These are phyloP conservation scores for Oligia latruncula DNA, from an alignment of 2,888 invertebrate species.

Conservation along the genomic window DNA sequence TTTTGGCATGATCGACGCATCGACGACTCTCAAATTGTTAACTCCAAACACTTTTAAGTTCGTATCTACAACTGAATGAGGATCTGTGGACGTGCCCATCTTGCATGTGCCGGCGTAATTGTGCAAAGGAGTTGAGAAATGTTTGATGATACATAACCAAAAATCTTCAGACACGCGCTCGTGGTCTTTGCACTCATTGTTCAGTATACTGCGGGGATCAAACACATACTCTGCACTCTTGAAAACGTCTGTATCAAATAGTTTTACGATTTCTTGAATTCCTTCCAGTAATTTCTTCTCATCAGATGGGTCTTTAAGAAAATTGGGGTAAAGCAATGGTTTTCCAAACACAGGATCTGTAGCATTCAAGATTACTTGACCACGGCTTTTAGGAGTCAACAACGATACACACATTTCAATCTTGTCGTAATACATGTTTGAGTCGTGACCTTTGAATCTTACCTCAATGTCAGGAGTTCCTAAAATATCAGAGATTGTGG, in stretches of 20 bases:
- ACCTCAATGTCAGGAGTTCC: conserved; percentile 86
- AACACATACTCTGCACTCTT: conserved; percentile 83
- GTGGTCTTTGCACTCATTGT: conserved; percentile 83
- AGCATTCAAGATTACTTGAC: conserved; percentile 84
- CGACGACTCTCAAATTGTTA: conserved; percentile 82
- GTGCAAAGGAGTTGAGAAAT: conserved; percentile 85
- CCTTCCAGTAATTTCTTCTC: conserved; percentile 85
- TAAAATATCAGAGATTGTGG: conserved; percentile 81
- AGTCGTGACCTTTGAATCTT: conserved; percentile 85
- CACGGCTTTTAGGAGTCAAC: conserved; percentile 86
- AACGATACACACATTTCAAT: conserved; percentile 85
- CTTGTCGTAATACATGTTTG: conserved; percentile 87
- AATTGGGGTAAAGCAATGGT: conserved; percentile 86
- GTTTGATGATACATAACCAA: conserved; percentile 86
- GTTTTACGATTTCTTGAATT: conserved; percentile 82
- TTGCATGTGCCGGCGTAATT: conserved; percentile 88
- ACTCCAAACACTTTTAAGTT: conserved; percentile 82
- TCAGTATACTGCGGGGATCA: conserved; percentile 82
- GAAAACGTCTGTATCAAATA: conserved; percentile 87
- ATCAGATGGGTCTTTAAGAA: conserved; percentile 81
- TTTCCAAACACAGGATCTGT: conserved; percentile 82
- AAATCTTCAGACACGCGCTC: conserved; percentile 84
- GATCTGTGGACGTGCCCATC: conserved; percentile 83
- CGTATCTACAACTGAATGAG: conserved; percentile 84
- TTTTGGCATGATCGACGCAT: conserved; percentile 86